A percentile compares a stretch with the other conserved stretches of the same genome.
Evolutionary conservation across 2,797 vertebrate genomes (phyloP).

Genomic region (Sandelia bainsii): DNA sequence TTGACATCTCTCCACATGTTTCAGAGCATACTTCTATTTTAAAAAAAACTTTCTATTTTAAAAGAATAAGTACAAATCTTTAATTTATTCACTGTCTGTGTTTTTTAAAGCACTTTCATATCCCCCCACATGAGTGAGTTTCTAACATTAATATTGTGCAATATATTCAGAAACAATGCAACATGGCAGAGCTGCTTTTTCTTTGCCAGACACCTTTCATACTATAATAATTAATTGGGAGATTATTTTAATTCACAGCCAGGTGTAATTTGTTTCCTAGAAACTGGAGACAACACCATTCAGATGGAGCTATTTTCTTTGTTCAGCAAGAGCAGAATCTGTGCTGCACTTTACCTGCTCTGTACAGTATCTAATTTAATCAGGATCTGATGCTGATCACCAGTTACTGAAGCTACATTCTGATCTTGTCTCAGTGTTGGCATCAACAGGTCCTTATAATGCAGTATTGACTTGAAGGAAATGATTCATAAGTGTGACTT

Average conservation of each 20-base stretch:
- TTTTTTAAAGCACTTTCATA: not conserved
- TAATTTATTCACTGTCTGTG: not conserved
- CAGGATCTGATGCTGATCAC: not conserved
- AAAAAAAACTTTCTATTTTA: too few species aligned
- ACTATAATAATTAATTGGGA: constrained; percentile 16
- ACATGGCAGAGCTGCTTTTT: constrained; percentile 10
- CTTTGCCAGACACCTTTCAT: not conserved
- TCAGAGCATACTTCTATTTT: too few species aligned
- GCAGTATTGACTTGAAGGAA: constrained; percentile 46
- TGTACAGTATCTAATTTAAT: constrained; percentile 13
- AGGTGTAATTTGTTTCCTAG: constrained; percentile 35
- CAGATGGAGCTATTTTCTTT: constrained; percentile 36
- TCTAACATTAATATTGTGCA: not conserved
- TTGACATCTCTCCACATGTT: too few species aligned
- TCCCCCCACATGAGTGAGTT: not conserved
- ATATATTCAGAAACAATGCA: not conserved
- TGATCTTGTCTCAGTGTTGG: constrained; percentile 11
- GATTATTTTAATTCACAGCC: constrained; percentile 49
- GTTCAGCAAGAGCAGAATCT: not conserved
- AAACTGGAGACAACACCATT: not conserved
- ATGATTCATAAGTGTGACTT: constrained; percentile 38
- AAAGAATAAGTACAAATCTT: not conserved
- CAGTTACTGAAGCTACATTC: not conserved
- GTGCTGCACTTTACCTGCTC: constrained; percentile 11
- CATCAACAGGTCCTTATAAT: constrained; percentile 29